Conservation (phyloP, 2,113 vertebrate genomes). For the Panthera leo region DNA sequence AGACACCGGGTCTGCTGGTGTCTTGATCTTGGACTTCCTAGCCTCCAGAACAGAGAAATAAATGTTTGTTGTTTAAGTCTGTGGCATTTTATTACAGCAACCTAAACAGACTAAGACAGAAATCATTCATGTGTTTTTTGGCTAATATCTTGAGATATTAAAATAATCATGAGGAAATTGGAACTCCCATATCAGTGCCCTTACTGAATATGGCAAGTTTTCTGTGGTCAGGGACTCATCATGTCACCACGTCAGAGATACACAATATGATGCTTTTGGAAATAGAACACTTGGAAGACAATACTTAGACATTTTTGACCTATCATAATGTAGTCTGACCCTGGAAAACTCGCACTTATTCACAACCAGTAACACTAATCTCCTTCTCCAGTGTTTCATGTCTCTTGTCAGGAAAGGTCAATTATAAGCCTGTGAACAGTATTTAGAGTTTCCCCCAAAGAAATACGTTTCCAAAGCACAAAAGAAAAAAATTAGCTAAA, state of each 20-base stretch:
- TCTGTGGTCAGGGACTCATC: background rate
- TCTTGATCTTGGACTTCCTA: background rate
- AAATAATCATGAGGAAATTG: background rate
- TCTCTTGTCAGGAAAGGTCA: background rate
- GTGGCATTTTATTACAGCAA: background rate
- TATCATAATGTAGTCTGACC: background rate
- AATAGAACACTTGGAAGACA: background rate
- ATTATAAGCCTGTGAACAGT: background rate
- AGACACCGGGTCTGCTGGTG: background rate
- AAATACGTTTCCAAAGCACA: background rate
- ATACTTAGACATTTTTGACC: background rate
- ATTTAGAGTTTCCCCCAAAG: background rate
- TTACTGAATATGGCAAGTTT: background rate
- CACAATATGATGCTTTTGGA: background rate
- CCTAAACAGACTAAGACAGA: background rate
- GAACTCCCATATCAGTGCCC: background rate
- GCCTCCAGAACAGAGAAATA: background rate
- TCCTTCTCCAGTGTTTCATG: background rate
- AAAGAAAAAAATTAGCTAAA: background rate
- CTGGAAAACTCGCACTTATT: background rate
- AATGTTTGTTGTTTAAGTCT: background rate
- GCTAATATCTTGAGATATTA: background rate
- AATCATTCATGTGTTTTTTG: background rate
- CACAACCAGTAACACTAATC: background rate
- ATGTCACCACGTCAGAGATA: background rate